Base-by-base conservation (phyloP, 2,888 invertebrate genomes). In the Morpho helenor region DNA sequence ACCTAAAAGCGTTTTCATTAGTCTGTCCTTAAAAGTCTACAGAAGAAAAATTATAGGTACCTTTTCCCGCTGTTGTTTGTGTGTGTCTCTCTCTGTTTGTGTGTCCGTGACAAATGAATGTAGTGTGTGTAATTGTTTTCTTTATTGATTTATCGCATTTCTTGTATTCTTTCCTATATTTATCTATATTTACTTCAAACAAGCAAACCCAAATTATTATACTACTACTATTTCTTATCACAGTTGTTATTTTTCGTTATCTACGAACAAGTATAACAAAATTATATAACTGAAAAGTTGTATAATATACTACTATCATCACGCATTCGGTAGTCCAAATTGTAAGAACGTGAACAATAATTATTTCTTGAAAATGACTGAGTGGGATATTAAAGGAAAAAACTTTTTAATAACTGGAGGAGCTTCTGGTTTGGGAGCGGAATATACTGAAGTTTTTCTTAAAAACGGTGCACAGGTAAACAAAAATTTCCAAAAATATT, bases 341-440 rank as follows among this genome's bases (percentile, higher is more conserved):
- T 9, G 42, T 43, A 9, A 43, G 9, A 3, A 9, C 9, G 9
- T 2, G 8, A 9, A 9, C 0, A 8, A 43, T 9, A 43, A 8
- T 43, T 43, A 9, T 8, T 43, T 2, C 8, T 9, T 9, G 42
- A 43, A 49, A 48, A 61, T 61, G 61, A 10, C 52, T 8, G 46
- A 53, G 22, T 31, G 57, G 57, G 8, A 43, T 47, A 55, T 51
- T 7, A 48, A 67, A 52, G 72, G 69, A 0, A 78, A 79, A 67
- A 71, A 71, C 2, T 71, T 78, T 62, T 49, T 80, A 49, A 69
- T 80, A 50, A 80, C 79, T 5, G 80, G 80, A 3, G 80, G 74
- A 8, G 79, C 80, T 39, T 77, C 77, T 0, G 78, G 80, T 0
- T 55, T 80, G 10, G 79, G 81, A 1, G 78, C 78, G 0, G 56